Percentiles rank a stretch among this genome's conserved stretches.
phyloP scores from a whole-genome alignment of 1,140 invertebrate species.

The Cydia strobilella region DNA sequence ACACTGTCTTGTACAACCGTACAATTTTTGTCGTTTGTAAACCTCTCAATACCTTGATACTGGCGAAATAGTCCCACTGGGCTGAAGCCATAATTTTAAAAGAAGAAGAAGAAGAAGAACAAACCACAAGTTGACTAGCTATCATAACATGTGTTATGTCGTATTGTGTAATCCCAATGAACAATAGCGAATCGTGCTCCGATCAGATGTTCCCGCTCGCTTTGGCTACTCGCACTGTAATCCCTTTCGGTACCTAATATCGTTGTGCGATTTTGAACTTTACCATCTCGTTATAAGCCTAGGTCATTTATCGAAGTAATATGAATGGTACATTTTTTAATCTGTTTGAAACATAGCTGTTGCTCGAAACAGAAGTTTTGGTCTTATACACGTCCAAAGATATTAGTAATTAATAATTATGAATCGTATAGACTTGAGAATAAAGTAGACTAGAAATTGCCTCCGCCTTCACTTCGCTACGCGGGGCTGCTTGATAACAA shows the following conservation, averaged over 20 bases:
- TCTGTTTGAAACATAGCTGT: not conserved
- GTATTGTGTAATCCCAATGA: constrained; percentile 1
- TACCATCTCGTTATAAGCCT: not conserved
- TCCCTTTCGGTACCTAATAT: not conserved
- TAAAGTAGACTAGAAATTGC: not conserved
- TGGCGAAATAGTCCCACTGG: too few relatives aligned
- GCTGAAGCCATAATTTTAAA: too few relatives aligned
- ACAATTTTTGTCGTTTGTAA: too few relatives aligned
- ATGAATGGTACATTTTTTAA: not conserved
- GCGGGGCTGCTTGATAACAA: not conserved
- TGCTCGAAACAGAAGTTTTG: not conserved
- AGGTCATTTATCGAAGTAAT: not conserved
- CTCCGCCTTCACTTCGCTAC: too few relatives aligned
- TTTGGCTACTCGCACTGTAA: constrained; percentile 1
- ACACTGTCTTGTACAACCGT: too few relatives aligned
- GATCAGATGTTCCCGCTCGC: constrained; percentile 25
- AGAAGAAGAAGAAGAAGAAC: too few relatives aligned
- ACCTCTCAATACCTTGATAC: too few relatives aligned
- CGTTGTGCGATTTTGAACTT: not conserved
- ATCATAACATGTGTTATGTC: not conserved
- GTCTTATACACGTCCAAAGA: not conserved
- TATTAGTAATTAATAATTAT: not conserved
- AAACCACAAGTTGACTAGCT: not conserved
- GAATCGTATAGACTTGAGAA: not conserved
- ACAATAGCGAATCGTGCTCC: constrained; percentile 4